Evolutionary conservation across 2,888 invertebrate genomes (phyloP), one percentile per base, ranked within the genome.

Genomic region (Mythimna pallens): DNA sequence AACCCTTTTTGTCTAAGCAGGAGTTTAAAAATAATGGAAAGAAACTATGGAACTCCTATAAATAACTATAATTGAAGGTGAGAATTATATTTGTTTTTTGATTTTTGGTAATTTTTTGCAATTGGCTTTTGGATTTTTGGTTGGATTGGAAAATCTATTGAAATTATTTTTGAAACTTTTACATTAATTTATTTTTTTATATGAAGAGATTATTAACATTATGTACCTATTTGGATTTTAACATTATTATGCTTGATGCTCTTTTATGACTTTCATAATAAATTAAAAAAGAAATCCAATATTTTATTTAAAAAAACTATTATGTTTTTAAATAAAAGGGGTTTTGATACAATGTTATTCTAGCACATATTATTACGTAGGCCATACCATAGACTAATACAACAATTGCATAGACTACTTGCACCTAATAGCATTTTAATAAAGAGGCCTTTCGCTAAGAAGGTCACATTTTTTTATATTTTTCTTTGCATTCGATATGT

Each of bases 391-490:
- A 73, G 17, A 58, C 40, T 73, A 65, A 73, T 62, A 76, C 63
- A 62, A 61, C 69, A 71, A 71, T 52, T 66, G 54, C 43, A 40
- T 74, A 61, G 54, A 67, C 63, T 52, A 47, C 47, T 70, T n/a
- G 63, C 76, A 86, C 69, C 55, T 63, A 52, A 69, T 77, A 82
- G 83, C 85, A 84, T 85, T 84, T 85, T 77, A 73, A 67, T 54
- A 7, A 59, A 61, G 7, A 40, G 80, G 68, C 54, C 58, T 54
- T 78, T 76, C 61, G 34, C 0, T 59, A 7, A 20, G 30, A 67
- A 63, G 66, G 43, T 63, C 64, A 20, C 62, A 30, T 70, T 84
- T 83, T 81, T 76, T 54, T 68, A 81, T 76, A 64, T 77, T 57
- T 70, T 73, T 80, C 76, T 70, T 67, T 34, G 50, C 72, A 72